Conservation (phyloP, 2,888 invertebrate genomes). For the Eustalomyia histrio region DNA sequence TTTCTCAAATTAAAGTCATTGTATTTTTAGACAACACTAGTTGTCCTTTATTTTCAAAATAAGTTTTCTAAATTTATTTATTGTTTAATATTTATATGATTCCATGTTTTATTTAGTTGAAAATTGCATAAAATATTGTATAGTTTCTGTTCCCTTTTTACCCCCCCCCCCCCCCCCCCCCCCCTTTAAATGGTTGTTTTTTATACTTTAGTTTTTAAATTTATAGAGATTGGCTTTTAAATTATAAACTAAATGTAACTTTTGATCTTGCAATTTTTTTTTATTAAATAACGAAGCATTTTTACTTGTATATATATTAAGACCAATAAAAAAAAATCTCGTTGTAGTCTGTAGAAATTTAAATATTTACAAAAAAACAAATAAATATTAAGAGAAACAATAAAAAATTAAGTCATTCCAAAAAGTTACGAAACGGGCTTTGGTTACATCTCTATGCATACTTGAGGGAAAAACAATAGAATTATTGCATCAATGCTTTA, state of each 20-base stretch:
- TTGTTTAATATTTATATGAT: background rate
- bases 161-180: too few species aligned
- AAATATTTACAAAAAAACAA: conserved; percentile 44
- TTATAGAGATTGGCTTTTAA: conserved; percentile 20
- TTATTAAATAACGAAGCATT: conserved; percentile 33
- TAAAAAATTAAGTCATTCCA: too few species aligned
- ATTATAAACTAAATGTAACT: conserved; percentile 16
- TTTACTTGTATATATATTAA: conserved; percentile 58
- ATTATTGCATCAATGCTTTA: too few species aligned
- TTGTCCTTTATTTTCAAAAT: background rate
- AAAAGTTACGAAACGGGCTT: too few species aligned
- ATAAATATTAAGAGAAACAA: conserved; percentile 29
- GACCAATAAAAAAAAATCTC: conserved; percentile 55
- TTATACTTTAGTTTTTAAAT: conserved; percentile 20
- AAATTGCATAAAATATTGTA: background rate
- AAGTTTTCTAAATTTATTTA: background rate
- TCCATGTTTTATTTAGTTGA: conserved; percentile 24
- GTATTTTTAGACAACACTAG: background rate
- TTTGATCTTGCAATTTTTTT: conserved; percentile 24
- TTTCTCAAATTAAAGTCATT: background rate
- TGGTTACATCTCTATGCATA: too few species aligned
- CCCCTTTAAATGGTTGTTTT: background rate
- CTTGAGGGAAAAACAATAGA: too few species aligned
- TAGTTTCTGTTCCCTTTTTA: too few species aligned
- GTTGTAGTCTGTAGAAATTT: conserved; percentile 59